phyloP scores from a whole-genome alignment of 1,140 invertebrate genomes.

The Drosophila littoralis region DNA sequence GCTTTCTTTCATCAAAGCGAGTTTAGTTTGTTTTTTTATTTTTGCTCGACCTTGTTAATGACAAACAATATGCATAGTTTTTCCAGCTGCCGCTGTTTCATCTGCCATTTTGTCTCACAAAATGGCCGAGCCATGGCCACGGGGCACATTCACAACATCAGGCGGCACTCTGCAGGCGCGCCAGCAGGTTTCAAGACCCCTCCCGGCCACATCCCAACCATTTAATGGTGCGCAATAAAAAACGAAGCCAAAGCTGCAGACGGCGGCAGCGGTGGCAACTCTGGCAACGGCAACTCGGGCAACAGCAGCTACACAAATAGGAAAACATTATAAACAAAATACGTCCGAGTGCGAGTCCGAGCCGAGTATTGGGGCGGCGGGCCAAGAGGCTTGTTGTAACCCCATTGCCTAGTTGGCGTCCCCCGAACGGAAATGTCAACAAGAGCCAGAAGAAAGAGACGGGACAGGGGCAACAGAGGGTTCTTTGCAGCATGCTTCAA shows the following conservation, averaged over 20 bases:
- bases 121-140: slow-evolving; percentile 56
- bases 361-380: not conserved
- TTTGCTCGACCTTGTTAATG: slow-evolving; percentile 73
- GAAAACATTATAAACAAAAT: slow-evolving; percentile 65
- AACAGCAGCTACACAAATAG: slow-evolving; percentile 56
- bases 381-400: slow-evolving; percentile 35
- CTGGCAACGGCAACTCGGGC: slow-evolving; percentile 13
- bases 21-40: slow-evolving; percentile 60
- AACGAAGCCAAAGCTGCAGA: slow-evolving; percentile 43
- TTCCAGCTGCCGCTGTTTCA: slow-evolving; percentile 61
- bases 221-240: slow-evolving; percentile 59
- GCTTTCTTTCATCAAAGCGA: slow-evolving; percentile 68
- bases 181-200: slow-evolving; percentile 1
- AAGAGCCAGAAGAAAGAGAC: slow-evolving; percentile 35
- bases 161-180: slow-evolving; percentile 37
- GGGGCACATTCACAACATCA: slow-evolving; percentile 65
- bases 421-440: slow-evolving; percentile 66
- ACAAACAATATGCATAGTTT: slow-evolving; percentile 81
- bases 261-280: slow-evolving; percentile 20
- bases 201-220: slow-evolving; percentile 4
- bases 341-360: slow-evolving; percentile 32
- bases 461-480: not conserved
- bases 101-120: slow-evolving; percentile 51
- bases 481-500: slow-evolving; percentile 24
- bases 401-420: slow-evolving; percentile 72